phyloP scores from a whole-genome alignment of 2,113 vertebrate species.

The Phalacrocorax carbo region DNA sequence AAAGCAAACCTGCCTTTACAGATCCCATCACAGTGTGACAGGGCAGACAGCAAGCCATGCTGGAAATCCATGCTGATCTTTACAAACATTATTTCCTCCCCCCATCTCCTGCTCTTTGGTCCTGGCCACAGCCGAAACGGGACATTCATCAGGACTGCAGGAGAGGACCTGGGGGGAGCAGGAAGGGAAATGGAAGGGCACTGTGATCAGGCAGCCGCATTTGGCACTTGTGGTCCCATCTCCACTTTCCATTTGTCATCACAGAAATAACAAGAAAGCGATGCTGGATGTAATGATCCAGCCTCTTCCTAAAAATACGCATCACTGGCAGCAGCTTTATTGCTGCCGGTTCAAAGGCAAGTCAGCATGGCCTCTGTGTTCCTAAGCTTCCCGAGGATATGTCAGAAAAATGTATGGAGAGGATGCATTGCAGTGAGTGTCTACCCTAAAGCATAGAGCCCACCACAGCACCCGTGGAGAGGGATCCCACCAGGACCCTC shows the following conservation, averaged over 20 bases:
- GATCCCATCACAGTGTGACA: background rate
- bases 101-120: background rate
- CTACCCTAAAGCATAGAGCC: background rate
- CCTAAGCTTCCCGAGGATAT: background rate
- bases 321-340: fast-evolving
- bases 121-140: background rate
- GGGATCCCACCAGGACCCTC: background rate
- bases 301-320: background rate
- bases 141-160: background rate
- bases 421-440: fast-evolving
- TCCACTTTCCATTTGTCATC: background rate
- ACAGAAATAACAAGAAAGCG: background rate
- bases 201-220: background rate
- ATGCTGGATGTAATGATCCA: background rate
- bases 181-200: background rate
- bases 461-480: fast-evolving
- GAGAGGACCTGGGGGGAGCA: background rate
- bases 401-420: fast-evolving
- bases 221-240: background rate
- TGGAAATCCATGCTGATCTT: background rate
- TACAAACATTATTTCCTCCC: background rate
- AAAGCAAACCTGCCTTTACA: background rate
- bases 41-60: background rate
- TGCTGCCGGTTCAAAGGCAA: background rate
- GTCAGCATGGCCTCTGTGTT: background rate